phyloP scores from a whole-genome alignment of 2,113 vertebrate species.

The Acrocephalus arundinaceus region DNA sequence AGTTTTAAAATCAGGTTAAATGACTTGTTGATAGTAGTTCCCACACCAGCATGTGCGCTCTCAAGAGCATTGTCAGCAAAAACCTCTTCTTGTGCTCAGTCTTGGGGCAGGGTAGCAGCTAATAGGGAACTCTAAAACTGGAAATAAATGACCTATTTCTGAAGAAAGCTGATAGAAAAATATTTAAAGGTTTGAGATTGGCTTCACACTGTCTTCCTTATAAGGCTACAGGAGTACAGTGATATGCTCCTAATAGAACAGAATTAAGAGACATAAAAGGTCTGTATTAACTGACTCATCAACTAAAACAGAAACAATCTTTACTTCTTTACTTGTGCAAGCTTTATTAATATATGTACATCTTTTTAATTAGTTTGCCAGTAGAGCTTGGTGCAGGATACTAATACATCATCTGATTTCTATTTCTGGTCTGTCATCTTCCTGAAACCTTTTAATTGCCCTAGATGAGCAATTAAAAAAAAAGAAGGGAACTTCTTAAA shows the following conservation, averaged over 20 bases:
- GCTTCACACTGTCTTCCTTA: background rate
- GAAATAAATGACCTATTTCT: slow-evolving; percentile 48
- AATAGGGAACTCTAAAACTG: slow-evolving; percentile 37
- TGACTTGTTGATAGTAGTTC: background rate
- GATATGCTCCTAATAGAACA: background rate
- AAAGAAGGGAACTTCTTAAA: background rate
- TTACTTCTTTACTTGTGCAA: background rate
- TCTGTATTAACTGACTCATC: background rate
- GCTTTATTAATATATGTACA: background rate
- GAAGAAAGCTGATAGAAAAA: background rate
- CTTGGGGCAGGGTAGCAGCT: background rate
- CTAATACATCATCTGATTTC: background rate
- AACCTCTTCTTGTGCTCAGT: background rate
- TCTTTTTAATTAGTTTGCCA: background rate
- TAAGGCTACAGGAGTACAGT: background rate
- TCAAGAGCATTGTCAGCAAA: background rate
- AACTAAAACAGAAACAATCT: background rate
- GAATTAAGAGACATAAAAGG: background rate
- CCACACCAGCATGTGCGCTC: background rate
- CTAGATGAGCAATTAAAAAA: background rate
- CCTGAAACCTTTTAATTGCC: background rate
- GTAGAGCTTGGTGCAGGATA: background rate
- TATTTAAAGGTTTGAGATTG: background rate
- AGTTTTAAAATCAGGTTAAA: slow-evolving; percentile 32
- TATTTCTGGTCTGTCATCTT: background rate